Evolutionary conservation across 2,797 vertebrate genomes (phyloP).

Genomic region (Sebastes aleutianus): DNA sequence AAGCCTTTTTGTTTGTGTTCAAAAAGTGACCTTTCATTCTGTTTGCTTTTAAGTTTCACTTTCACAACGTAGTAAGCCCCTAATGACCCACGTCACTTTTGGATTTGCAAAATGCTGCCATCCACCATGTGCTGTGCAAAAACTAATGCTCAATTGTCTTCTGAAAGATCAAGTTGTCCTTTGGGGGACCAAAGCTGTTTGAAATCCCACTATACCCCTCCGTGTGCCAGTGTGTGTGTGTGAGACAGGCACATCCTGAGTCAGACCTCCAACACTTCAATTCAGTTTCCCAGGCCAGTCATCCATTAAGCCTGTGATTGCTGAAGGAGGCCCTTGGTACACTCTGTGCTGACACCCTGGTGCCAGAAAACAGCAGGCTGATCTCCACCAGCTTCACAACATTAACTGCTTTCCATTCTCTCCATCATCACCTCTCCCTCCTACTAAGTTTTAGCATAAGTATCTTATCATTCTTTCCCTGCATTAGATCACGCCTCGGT

Average conservation of each 20-base stretch:
- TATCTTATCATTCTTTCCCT: background rate
- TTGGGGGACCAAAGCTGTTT: background rate
- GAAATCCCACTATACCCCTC: background rate
- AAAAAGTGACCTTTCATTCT: too few species aligned
- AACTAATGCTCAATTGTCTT: constrained; percentile 13
- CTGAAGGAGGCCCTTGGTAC: constrained; percentile 39
- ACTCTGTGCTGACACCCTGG: constrained; percentile 28
- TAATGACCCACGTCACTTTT: background rate
- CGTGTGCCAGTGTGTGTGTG: background rate
- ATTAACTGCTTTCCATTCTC: background rate
- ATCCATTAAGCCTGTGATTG: constrained; percentile 63
- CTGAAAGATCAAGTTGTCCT: constrained; percentile 7
- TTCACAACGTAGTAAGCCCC: too few species aligned
- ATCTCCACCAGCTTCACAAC: constrained; percentile 26
- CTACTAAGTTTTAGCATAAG: background rate
- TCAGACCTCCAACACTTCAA: constrained; percentile 40
- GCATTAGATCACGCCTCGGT: background rate
- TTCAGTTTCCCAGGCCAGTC: constrained; percentile 48
- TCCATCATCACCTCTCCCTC: background rate
- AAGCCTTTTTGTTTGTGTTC: too few species aligned
- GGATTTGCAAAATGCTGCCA: background rate
- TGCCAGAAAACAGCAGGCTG: constrained; percentile 43
- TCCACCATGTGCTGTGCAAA: constrained; percentile 1
- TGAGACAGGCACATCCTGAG: constrained; percentile 11
- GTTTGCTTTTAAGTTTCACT: too few species aligned